Evolutionary conservation across 2,113 vertebrate genomes (phyloP).

Genomic region (Salvelinus sp.): DNA sequence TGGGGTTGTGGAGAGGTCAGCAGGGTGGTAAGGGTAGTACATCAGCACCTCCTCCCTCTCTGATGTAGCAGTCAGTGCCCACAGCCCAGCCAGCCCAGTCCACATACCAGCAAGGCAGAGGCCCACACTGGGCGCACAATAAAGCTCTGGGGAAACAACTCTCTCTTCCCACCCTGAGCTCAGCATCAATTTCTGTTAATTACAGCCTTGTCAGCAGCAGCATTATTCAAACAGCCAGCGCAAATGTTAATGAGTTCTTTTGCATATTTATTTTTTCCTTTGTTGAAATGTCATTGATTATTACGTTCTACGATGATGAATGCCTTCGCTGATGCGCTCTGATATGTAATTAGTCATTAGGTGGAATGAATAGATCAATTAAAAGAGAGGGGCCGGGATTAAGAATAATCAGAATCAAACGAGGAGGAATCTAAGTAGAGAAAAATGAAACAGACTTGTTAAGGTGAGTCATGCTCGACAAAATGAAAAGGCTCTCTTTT

Average conservation of each 20-base stretch:
- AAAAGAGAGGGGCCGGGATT: constrained; percentile 86
- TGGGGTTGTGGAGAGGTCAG: constrained; percentile 39
- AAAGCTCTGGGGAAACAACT: constrained; percentile 81
- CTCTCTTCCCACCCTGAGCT: constrained; percentile 82
- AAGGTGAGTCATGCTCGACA: constrained; percentile 22
- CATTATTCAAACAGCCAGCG: constrained; percentile 99
- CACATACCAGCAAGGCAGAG: constrained; percentile 78
- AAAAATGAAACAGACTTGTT: constrained; percentile 28
- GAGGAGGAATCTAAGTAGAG: constrained; percentile 63
- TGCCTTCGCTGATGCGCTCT: constrained; percentile 94
- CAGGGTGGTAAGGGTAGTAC: not conserved
- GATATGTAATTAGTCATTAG: constrained; percentile 99
- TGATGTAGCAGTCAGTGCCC: constrained; percentile 8
- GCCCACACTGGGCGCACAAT: constrained; percentile 81
- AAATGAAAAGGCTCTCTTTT: constrained; percentile 28
- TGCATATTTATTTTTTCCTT: constrained; percentile 99
- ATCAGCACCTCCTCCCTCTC: constrained; percentile 20
- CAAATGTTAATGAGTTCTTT: constrained; percentile 99
- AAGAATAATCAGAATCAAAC: constrained; percentile 92
- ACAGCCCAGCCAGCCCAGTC: constrained; percentile 72
- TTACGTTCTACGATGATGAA: constrained; percentile 99
- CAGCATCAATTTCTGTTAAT: constrained; percentile 96
- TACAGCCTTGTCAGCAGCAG: constrained; percentile 96
- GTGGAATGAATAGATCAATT: constrained; percentile 99
- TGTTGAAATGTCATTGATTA: constrained; percentile 99